Conservation (phyloP, 2,113 vertebrate genomes). For the Rhinoptilus africanus region DNA sequence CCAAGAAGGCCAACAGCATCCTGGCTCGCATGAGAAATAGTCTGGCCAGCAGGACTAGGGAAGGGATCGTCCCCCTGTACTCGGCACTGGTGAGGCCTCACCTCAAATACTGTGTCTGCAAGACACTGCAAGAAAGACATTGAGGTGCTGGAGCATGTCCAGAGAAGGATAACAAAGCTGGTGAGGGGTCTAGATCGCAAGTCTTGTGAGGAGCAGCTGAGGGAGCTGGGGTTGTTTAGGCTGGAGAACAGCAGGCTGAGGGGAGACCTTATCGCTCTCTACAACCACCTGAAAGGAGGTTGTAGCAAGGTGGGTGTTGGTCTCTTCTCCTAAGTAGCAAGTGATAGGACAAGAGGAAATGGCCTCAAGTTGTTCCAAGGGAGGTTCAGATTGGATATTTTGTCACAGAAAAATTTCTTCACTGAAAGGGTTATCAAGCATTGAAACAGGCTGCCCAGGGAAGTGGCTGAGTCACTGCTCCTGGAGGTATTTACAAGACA, state of each 20-base stretch:
- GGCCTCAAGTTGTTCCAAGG: neutral
- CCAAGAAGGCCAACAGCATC: neutral
- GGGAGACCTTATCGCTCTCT: neutral
- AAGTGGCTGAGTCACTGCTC: neutral
- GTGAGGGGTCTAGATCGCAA: neutral
- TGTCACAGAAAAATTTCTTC: neutral
- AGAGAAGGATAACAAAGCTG: neutral
- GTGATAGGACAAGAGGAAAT: neutral
- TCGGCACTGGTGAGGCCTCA: neutral
- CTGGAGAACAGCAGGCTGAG: neutral
- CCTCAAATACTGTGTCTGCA: neutral
- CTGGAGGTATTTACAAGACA: neutral
- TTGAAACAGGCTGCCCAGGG: neutral
- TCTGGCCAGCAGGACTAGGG: neutral
- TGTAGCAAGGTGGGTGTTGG: neutral
- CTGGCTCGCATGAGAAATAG: neutral
- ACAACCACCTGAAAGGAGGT: neutral
- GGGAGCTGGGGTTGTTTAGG: neutral
- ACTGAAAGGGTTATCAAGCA: neutral
- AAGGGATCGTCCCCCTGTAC: too few species aligned
- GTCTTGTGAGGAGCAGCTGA: neutral
- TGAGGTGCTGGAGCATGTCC: neutral
- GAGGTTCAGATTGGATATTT: neutral
- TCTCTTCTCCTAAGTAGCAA: neutral
- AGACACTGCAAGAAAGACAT: neutral